These are phyloP conservation scores for Gymnodraco acuticeps DNA, from an alignment of 2,797 vertebrate genomes.

Conservation along the genomic window DNA sequence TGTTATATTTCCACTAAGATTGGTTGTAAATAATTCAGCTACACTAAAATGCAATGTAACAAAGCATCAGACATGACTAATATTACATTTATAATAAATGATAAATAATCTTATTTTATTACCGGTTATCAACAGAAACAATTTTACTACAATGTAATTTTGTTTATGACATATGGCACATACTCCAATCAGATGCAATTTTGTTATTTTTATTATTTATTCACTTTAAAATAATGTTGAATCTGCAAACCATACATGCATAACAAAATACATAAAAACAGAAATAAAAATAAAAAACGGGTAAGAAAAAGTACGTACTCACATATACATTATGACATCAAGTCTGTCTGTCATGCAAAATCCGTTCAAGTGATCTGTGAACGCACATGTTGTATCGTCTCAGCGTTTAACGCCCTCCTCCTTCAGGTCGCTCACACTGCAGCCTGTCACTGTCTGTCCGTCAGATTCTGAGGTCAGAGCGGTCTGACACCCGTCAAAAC, in stretches of 20 bases:
- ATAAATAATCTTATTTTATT: background rate
- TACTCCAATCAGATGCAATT: background rate
- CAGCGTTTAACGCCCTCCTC: slow-evolving; percentile 40
- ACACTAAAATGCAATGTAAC: background rate
- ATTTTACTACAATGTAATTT: background rate
- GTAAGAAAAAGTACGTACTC: slow-evolving; percentile 45
- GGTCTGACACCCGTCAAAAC: slow-evolving; percentile 35
- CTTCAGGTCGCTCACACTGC: slow-evolving; percentile 40
- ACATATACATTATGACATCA: slow-evolving; percentile 54
- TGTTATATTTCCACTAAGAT: background rate
- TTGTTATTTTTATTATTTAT: background rate
- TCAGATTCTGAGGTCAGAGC: slow-evolving; percentile 55
- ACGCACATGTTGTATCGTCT: slow-evolving; percentile 66
- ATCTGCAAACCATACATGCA: background rate
- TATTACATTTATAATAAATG: background rate
- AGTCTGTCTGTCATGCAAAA: slow-evolving; percentile 44
- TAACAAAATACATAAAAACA: too few relatives aligned
- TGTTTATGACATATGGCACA: background rate
- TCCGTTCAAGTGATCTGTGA: slow-evolving; percentile 53
- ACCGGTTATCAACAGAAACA: background rate
- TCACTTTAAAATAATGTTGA: background rate
- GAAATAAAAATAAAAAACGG: background rate
- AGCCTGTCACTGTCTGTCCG: slow-evolving; percentile 57
- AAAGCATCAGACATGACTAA: background rate
- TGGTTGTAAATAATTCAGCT: background rate